Base-by-base conservation (phyloP, 2,113 vertebrate species). In the Anoplopoma fimbria region DNA sequence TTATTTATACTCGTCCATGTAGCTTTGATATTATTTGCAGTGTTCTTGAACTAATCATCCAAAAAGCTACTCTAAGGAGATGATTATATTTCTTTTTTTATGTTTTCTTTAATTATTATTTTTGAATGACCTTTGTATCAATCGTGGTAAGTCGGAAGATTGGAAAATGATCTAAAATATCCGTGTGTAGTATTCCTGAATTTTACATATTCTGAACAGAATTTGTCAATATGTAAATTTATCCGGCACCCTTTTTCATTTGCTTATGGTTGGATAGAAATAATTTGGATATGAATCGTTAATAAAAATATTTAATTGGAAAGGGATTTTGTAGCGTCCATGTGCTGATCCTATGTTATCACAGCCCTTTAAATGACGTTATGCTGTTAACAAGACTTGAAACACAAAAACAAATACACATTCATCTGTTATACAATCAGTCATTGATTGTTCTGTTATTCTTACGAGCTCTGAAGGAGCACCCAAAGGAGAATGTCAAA, bases 381-480 rank as follows among this genome's bases (percentile, higher is more conserved):
- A 27, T 49, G n/a, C 40, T 76, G 47, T 70, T 65, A 88, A 68
- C 45, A 80, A 57, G 47, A 74, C 19, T 65, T 51, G 42, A 47
- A 62, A 36, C 17, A 73, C 69, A 62, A 34, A 25, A 25, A 60
- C 53, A 49, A 14, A 15, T 9, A 6, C 33, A 6, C 60, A 61
- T 25, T 61, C 53, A 68, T 25, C 45, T 25, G 51, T 25, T n/a
- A 5, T 34, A 2, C 21, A 49, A 36, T 29, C 21, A 9, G 4
- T 60, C 29, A 5, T 31, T 58, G 40, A 79, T 58, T 38, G 40
- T 10, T 15, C 3, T 40, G 38, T 29, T 65, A 2, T 61, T 51
- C 4, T 42, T 17, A 15, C 14, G 12, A 38, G 57, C 65, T 38
- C 47, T 31, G 68, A 45, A 79, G 27, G 33, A 65, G 14, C 61